Evolutionary conservation across 2,888 invertebrate species (phyloP).

Genomic region (Apocheima hispidaria): DNA sequence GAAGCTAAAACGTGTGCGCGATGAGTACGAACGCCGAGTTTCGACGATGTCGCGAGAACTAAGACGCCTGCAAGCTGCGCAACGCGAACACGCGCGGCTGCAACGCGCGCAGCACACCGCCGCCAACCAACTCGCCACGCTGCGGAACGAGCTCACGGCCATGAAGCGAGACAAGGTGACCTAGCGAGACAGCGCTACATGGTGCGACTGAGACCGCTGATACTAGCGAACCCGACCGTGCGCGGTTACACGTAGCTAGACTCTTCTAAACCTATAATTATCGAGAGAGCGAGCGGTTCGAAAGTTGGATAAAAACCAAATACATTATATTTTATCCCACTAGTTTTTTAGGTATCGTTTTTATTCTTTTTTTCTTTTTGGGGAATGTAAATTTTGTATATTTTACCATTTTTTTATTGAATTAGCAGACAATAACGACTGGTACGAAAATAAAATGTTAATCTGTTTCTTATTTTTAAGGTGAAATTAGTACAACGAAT

Average conservation of each 20-base stretch:
- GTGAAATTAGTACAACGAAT: slow-evolving; percentile 96
- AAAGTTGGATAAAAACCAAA: no score
- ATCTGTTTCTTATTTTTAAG: slow-evolving; percentile 57
- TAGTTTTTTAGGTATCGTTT: no score
- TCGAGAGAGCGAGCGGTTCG: no score
- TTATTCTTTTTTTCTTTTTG: no score
- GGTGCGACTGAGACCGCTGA: slow-evolving; percentile 69
- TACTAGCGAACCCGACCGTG: background rate
- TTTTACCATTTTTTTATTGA: no score
- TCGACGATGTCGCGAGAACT: slow-evolving; percentile 92
- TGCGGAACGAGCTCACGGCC: slow-evolving; percentile 92
- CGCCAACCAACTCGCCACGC: slow-evolving; percentile 93
- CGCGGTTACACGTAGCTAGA: slow-evolving; percentile 59
- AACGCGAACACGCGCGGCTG: slow-evolving; percentile 87
- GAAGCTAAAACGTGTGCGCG: slow-evolving; percentile 92
- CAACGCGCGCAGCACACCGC: slow-evolving; percentile 95
- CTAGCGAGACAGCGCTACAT: background rate
- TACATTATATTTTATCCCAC: no score
- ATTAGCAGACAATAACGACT: no score
- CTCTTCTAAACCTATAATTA: slow-evolving; percentile 54
- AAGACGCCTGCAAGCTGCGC: slow-evolving; percentile 89
- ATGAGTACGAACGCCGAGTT: slow-evolving; percentile 96
- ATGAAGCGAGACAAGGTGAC: slow-evolving; percentile 93
- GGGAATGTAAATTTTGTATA: no score
- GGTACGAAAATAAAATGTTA: no score